Evolutionary conservation across 2,113 vertebrate genomes (phyloP).

Genomic region (Anseranas semipalmata): DNA sequence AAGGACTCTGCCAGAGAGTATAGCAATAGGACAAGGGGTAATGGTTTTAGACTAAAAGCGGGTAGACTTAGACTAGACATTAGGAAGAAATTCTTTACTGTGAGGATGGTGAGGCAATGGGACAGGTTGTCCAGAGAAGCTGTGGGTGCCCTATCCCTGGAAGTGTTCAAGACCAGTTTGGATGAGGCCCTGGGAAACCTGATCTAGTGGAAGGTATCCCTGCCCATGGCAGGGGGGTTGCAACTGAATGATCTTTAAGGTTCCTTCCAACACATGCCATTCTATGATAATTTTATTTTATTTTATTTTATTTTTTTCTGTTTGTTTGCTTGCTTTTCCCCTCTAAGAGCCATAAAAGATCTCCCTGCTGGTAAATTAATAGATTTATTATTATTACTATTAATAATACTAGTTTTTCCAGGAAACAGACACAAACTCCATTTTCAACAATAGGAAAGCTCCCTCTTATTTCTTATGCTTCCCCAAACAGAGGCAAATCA

Average conservation of each 20-base stretch:
- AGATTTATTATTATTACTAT: background rate
- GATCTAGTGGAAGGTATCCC: background rate
- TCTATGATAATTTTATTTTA: background rate
- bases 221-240: background rate
- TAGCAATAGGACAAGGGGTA: background rate
- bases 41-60: too few species aligned
- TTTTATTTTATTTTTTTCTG: background rate
- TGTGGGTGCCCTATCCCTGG: background rate
- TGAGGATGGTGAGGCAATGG: background rate
- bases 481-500: background rate
- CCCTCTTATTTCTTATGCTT: background rate
- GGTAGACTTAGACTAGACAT: too few species aligned
- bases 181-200: background rate
- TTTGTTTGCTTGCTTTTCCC: background rate
- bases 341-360: fast-evolving
- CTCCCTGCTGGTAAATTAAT: background rate
- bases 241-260: background rate
- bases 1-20: background rate
- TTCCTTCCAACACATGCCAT: background rate
- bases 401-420: too few species aligned
- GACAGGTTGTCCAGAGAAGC: background rate
- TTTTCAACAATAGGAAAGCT: background rate
- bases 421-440: background rate
- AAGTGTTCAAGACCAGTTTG: background rate
- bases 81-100: too few species aligned